phyloP scores from a whole-genome alignment of 2,888 invertebrate genomes.

The Drosophila neotestacea region DNA sequence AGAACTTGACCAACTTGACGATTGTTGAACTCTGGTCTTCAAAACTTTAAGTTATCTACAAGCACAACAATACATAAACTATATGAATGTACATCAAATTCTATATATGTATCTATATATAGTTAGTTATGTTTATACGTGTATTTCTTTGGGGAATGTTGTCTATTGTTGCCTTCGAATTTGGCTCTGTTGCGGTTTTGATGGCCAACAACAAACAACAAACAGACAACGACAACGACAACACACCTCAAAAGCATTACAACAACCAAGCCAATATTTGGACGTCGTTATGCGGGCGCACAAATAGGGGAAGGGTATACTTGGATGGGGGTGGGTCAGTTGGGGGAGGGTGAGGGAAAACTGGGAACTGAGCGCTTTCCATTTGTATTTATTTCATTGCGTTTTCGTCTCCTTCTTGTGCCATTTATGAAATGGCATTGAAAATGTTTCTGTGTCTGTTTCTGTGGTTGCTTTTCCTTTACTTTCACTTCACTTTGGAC shows the following conservation, averaged over 20 bases:
- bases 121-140: constrained; percentile 7
- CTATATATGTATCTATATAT: not conserved
- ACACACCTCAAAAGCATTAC: constrained; percentile 80
- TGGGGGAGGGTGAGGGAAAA: not conserved
- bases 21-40: constrained; percentile 33
- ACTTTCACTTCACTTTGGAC: constrained; percentile 51
- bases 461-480: constrained; percentile 18
- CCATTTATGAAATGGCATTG: constrained; percentile 80
- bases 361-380: constrained; percentile 52
- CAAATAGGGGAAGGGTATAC: not conserved
- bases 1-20: constrained; percentile 49
- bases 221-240: constrained; percentile 46
- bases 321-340: not conserved
- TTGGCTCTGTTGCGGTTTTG: constrained; percentile 26
- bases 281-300: constrained; percentile 63
- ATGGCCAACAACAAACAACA: constrained; percentile 48
- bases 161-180: constrained; percentile 19
- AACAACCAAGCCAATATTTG: constrained; percentile 79
- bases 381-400: constrained; percentile 79
- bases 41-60: constrained; percentile 41
- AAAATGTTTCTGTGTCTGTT: constrained; percentile 62
- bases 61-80: constrained; percentile 18
- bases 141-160: not conserved
- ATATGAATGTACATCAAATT: not conserved
- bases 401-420: constrained; percentile 49